A percentile compares a stretch with the other conserved stretches of the same genome.
Conservation (phyloP, 2,888 invertebrate genomes). For the Callyntrura sp. region DNA sequence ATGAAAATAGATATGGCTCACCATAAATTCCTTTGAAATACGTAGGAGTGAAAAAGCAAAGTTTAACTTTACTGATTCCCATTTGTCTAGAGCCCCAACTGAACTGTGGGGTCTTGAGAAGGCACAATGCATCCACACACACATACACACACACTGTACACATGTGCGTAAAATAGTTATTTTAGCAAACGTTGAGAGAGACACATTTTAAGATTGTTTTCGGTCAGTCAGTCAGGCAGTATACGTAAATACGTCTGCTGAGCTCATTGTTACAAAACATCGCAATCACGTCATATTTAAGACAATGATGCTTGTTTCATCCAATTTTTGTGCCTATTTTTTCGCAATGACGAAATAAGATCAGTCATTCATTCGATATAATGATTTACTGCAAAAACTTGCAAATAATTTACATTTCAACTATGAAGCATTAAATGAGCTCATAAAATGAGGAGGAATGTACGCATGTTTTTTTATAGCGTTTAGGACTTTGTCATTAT, state of each 20-base stretch:
- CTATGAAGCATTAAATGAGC: slow-evolving; percentile 1
- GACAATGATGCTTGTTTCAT: slow-evolving; percentile 47
- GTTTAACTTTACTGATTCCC: neutral
- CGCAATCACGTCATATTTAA: slow-evolving; percentile 42
- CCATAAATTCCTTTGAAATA: neutral
- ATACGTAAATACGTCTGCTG: neutral
- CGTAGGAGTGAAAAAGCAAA: slow-evolving; percentile 40
- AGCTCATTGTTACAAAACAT: slow-evolving; percentile 66
- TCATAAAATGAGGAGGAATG: neutral
- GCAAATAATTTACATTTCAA: slow-evolving; percentile 52
- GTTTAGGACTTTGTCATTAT: slow-evolving; percentile 22
- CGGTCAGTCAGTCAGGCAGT: neutral
- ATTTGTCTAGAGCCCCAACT: neutral
- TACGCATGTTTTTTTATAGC: neutral
- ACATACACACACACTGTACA: neutral
- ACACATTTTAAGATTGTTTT: slow-evolving; percentile 21
- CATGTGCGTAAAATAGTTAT: slow-evolving; percentile 30
- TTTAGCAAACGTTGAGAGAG: slow-evolving; percentile 11
- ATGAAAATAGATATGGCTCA: neutral
- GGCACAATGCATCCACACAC: neutral
- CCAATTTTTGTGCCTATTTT: slow-evolving; percentile 40
- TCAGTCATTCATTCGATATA: neutral
- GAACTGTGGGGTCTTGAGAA: neutral
- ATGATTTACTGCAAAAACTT: slow-evolving; percentile 11
- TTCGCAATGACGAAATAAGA: slow-evolving; percentile 61